Evolutionary conservation across 2,113 vertebrate species (phyloP), one percentile per base, ranked within the genome.

Genomic region (Panthera tigris): DNA sequence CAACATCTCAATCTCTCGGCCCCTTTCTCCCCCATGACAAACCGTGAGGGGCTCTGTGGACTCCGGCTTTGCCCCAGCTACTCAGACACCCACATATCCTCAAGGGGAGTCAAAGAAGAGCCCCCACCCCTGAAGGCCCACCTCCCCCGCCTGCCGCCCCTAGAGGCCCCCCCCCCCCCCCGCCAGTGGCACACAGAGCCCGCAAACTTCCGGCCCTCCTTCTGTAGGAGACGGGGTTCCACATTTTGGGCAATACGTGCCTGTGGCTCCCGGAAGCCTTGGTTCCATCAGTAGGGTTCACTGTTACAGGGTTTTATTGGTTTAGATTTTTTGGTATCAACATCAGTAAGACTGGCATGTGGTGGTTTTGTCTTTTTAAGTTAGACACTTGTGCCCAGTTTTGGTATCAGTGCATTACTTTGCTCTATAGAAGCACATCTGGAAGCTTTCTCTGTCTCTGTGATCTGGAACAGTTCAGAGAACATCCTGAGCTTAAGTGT

Each of bases 401-500:
- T 69, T 50, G 45, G 45, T 48, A n/a, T 23, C 15, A 68, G 50
- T 45, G 74, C 23, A 57, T 87, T 76, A 8, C 39, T 91, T 39
- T n/a, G 23, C n/a, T 68, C 76, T 3, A n/a, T 18, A 68, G 74
- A 80, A 86, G 41, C 1, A 27, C n/a, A 55, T 0, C 11, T n/a
- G 29, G n/a, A 73, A 68, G 36, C 10, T 1, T 68, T 61, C 45
- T 78, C n/a, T 19, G 4, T 33, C 61, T 50, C 31, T 66, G 23
- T 2, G 5, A 6, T 18, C 9, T 57, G 39, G 25, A 45, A 48
- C 5, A 39, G 61, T 50, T 23, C 52, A 27, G 41, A n/a, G 83
- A 21, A 4, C 5, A 10, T 36, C 48, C 5, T 65, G 6, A 48
- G 14, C 36, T 25, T 41, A 15, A 0, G 1, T 4, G 36, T 36